Conservation (phyloP, 2,797 vertebrate species). For the Morelia viridis region DNA sequence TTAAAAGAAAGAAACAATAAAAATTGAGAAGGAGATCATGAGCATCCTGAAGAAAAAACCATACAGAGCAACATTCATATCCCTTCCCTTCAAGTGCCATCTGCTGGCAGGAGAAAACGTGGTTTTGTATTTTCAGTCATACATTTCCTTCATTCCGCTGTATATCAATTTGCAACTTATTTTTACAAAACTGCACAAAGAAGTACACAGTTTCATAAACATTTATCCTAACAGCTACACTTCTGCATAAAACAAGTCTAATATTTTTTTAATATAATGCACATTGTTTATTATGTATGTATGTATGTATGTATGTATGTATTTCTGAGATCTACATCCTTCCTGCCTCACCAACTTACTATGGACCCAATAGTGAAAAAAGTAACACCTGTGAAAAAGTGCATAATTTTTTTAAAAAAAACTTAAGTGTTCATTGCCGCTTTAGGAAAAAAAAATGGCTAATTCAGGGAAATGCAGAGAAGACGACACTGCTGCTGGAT, state of each 20-base stretch:
- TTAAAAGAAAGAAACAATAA: background rate
- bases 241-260: background rate
- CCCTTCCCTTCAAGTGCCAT: background rate
- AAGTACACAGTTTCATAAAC: background rate
- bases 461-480: background rate
- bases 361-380: background rate
- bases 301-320: too few relatives aligned
- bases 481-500: background rate
- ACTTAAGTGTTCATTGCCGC: background rate
- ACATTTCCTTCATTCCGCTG: background rate
- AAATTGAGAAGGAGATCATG: background rate
- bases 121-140: background rate
- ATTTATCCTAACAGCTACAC: background rate
- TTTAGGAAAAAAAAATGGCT: background rate
- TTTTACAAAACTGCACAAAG: background rate
- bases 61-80: background rate
- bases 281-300: background rate
- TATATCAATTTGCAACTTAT: background rate
- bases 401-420: too few relatives aligned
- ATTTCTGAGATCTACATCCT: background rate
- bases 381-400: background rate
- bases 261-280: background rate
- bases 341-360: background rate
- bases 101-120: background rate
- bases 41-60: background rate